Conservation (phyloP, 2,113 vertebrate genomes). For the Saccopteryx bilineata region DNA sequence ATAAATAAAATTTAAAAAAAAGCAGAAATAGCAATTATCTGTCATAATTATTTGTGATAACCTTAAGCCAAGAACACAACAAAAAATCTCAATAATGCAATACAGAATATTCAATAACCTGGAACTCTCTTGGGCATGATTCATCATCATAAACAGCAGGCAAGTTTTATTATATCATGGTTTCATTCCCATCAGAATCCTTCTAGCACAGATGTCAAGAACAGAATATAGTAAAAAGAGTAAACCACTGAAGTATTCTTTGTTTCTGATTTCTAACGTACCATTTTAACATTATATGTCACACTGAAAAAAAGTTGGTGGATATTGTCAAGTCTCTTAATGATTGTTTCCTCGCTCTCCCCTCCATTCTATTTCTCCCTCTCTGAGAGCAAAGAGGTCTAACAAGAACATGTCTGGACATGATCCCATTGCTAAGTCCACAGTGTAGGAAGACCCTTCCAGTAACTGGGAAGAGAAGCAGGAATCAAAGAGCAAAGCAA, state of each 20-base stretch:
- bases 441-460: neutral
- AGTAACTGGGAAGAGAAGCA: neutral
- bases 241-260: neutral
- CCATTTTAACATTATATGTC: neutral
- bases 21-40: neutral
- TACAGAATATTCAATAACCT: neutral
- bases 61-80: slow-evolving; percentile 40
- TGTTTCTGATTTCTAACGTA: slow-evolving; percentile 42
- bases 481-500: neutral
- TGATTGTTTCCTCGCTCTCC: neutral
- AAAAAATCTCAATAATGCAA: neutral
- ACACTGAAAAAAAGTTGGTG: neutral
- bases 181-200: neutral
- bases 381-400: neutral
- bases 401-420: neutral
- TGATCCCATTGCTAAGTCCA: neutral
- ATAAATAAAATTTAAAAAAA: neutral
- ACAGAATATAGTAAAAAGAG: neutral
- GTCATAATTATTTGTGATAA: slow-evolving; percentile 29
- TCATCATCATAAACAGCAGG: slow-evolving; percentile 22
- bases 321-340: slow-evolving; percentile 26
- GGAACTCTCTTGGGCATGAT: slow-evolving; percentile 8
- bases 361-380: neutral
- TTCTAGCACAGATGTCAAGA: neutral
- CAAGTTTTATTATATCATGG: neutral